Conservation (phyloP, 1,140 invertebrate species). For the Antheraea mylitta region DNA sequence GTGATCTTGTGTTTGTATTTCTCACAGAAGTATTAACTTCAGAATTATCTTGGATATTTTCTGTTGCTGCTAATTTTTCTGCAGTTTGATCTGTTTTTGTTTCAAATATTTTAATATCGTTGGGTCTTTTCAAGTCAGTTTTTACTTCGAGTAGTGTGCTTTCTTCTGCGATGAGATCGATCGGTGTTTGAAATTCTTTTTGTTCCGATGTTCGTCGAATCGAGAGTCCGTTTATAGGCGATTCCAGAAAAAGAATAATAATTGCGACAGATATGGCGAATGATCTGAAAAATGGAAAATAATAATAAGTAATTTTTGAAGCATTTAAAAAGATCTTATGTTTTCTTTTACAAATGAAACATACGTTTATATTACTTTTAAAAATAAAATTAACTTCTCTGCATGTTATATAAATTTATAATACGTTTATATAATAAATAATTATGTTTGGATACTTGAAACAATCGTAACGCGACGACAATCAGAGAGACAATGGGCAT, state of each 20-base stretch:
- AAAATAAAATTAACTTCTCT: no score
- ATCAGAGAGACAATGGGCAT: constrained; percentile 10
- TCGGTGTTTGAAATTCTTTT: constrained; percentile 11
- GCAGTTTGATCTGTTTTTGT: background rate
- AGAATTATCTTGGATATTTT: background rate
- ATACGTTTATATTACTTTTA: no score
- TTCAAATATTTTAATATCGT: constrained; percentile 21
- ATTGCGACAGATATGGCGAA: constrained; percentile 33
- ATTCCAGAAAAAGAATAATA: constrained; percentile 21
- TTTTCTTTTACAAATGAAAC: no score
- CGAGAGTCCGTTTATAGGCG: constrained; percentile 27
- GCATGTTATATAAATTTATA: background rate
- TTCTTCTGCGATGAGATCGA: constrained; percentile 43
- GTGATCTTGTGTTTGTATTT: background rate
- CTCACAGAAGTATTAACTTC: background rate
- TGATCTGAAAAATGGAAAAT: constrained; percentile 34
- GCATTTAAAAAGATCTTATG: no score
- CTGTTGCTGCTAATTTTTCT: background rate
- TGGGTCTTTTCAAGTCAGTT: constrained; percentile 32
- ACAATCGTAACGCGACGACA: background rate
- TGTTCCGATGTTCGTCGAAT: constrained; percentile 16
- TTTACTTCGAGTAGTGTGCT: constrained; percentile 42
- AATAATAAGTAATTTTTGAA: constrained; percentile 5
- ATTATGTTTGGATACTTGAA: background rate
- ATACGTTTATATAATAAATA: background rate